These are phyloP conservation scores for Erebia epiphron DNA, from an alignment of 2,888 invertebrate species.

Conservation along the genomic window DNA sequence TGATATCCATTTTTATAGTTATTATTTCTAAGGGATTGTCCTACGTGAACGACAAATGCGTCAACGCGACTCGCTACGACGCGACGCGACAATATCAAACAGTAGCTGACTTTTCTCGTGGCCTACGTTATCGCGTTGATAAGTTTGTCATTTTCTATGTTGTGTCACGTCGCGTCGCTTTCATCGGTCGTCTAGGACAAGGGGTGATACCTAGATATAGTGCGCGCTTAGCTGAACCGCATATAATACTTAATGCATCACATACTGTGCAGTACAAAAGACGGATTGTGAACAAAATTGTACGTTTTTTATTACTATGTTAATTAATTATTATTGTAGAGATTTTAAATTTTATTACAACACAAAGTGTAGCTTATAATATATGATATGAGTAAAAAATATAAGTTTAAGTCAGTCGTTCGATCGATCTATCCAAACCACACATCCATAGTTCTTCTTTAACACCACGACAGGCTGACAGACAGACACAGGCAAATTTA, in stretches of 20 bases:
- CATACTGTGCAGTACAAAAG: constrained; percentile 29
- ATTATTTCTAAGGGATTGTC: too few relatives aligned
- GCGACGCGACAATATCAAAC: too few relatives aligned
- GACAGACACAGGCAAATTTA: too few relatives aligned
- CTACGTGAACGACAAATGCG: too few relatives aligned
- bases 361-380: constrained; percentile 14
- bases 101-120: too few relatives aligned
- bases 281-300: constrained; percentile 24
- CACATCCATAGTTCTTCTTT: too few relatives aligned
- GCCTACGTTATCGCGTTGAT: too few relatives aligned
- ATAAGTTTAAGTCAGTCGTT: constrained; percentile 7
- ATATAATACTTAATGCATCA: constrained; percentile 27
- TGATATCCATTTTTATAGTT: background rate
- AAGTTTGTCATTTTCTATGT: too few relatives aligned
- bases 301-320: constrained; percentile 8
- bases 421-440: background rate
- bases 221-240: constrained; percentile 7
- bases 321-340: background rate
- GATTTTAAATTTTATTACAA: constrained; percentile 15
- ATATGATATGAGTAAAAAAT: background rate
- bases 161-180: too few relatives aligned
- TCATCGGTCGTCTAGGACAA: too few relatives aligned
- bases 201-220: background rate
- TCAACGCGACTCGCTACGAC: too few relatives aligned
- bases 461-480: too few relatives aligned